These are phyloP conservation scores for Lasioglossum marginatum DNA, from an alignment of 2,888 invertebrate species.

Conservation along the genomic window DNA sequence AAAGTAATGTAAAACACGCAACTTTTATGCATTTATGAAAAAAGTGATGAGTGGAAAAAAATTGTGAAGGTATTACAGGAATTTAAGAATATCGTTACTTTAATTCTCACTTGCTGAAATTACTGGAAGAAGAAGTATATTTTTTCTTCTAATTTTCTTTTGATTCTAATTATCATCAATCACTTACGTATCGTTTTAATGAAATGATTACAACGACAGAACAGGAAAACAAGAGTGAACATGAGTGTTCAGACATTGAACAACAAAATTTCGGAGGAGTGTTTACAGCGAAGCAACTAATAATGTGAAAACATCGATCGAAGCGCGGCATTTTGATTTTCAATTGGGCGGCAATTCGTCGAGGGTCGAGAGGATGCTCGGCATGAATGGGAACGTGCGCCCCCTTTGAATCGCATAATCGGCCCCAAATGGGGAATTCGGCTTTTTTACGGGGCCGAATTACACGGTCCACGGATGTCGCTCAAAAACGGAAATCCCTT, in stretches of 20 bases:
- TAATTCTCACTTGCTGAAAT: no score
- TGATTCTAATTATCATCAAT: neutral
- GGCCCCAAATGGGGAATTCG: constrained; percentile 32
- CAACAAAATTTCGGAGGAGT: no score
- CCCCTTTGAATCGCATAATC: constrained; percentile 27
- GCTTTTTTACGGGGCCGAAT: constrained; percentile 47
- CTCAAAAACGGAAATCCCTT: constrained; percentile 64
- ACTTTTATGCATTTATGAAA: neutral
- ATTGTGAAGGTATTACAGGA: no score
- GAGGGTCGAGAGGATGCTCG: constrained; percentile 2
- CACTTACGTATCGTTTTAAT: no score
- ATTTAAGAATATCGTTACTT: no score
- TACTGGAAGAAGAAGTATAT: no score
- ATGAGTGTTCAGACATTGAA: no score
- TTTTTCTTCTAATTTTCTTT: neutral
- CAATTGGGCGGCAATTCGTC: neutral
- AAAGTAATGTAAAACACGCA: no score
- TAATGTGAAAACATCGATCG: neutral
- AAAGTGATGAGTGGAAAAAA: neutral
- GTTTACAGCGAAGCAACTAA: neutral
- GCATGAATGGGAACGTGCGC: constrained; percentile 1
- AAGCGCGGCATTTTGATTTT: neutral
- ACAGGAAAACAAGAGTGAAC: no score
- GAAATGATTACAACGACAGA: no score
- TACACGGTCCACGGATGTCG: constrained; percentile 55